Base-by-base conservation (phyloP, 2,113 vertebrate species). In the Perca schrenkii region DNA sequence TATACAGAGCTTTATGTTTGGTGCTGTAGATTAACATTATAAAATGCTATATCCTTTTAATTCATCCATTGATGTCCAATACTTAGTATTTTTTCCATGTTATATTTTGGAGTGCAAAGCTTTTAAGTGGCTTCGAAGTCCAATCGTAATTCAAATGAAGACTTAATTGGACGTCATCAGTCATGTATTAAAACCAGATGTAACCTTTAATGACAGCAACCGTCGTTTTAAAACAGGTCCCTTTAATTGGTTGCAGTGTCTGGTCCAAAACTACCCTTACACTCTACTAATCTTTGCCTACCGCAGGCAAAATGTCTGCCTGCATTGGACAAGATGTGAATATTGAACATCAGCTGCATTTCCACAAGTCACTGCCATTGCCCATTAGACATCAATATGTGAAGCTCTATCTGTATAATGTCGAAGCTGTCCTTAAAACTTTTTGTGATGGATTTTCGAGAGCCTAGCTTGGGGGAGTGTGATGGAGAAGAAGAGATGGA, bases 391-490 rank as follows among this genome's bases (percentile, higher is more conserved):
- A 84, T 86, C 79, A 65, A 85, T 77, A 84, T 74, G 83, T 78
- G 77, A 68, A 67, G 74, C 71, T 84, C 70, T 74, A 14, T 85
- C 60, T 84, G 80, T 79, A 31, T 74, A 67, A 81, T 84, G 87
- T 77, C 36, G 16, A 54, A 50, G 50, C 84, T 84, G 82, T 84
- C 88, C 71, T 79, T 81, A 89, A 91, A 88, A 86, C 54, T 71
- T 88, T 90, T 79, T 80, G 63, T 87, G 80, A 91, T 88, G 86
- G 82, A 77, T 88, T 88, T 85, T 87, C n/a, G 77, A 58, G 52
- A 52, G 64, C 66, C 63, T 76, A 19, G 66, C 73, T 79, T 11
- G 22, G 19, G 78, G 87, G 73, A 50, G 66, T 53, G 80, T 28
- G 71, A 56, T 25, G 60, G 8, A 54, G 70, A 40, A 54, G 66